A percentile compares a stretch with the other conserved stretches of the same genome.
Evolutionary conservation across 2,113 vertebrate genomes (phyloP).

Genomic region (Hiodon alosoides): DNA sequence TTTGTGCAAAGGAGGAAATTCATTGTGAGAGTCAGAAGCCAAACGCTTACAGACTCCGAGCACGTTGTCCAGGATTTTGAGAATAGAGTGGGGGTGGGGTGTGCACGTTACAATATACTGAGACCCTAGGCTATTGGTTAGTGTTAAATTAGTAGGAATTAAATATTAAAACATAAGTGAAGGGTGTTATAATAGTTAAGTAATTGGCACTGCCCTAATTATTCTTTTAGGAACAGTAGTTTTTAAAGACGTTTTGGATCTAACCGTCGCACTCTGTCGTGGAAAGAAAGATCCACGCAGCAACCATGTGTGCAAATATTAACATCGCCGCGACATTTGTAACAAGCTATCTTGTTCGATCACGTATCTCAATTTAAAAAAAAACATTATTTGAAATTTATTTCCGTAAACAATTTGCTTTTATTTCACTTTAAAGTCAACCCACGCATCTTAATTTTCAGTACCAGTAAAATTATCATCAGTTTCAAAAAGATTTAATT

Average conservation of each 20-base stretch:
- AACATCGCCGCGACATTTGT: not conserved
- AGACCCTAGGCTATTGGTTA: not conserved
- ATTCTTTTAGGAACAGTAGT: not conserved
- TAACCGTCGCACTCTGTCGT: not conserved
- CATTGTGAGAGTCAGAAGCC: conserved; percentile 23
- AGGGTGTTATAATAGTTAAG: not conserved
- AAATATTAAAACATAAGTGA: not conserved
- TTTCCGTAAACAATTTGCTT: too few species aligned
- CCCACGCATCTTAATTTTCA: too few species aligned
- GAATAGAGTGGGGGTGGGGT: conserved; percentile 47
- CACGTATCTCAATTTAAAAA: too few species aligned
- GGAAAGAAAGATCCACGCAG: too few species aligned
- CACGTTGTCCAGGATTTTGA: conserved; percentile 37
- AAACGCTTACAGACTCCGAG: conserved; percentile 21
- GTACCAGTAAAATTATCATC: too few species aligned
- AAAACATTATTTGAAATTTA: too few species aligned
- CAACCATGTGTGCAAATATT: not conserved
- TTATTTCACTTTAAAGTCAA: too few species aligned
- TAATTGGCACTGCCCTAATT: not conserved
- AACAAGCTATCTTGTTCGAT: not conserved
- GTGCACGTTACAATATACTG: not conserved
- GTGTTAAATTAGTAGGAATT: not conserved
- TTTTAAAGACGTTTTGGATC: too few species aligned
- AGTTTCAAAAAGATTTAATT: too few species aligned
- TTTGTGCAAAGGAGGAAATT: not conserved